Evolutionary conservation across 2,113 vertebrate genomes (phyloP).

Genomic region (Plectropomus leopardus): DNA sequence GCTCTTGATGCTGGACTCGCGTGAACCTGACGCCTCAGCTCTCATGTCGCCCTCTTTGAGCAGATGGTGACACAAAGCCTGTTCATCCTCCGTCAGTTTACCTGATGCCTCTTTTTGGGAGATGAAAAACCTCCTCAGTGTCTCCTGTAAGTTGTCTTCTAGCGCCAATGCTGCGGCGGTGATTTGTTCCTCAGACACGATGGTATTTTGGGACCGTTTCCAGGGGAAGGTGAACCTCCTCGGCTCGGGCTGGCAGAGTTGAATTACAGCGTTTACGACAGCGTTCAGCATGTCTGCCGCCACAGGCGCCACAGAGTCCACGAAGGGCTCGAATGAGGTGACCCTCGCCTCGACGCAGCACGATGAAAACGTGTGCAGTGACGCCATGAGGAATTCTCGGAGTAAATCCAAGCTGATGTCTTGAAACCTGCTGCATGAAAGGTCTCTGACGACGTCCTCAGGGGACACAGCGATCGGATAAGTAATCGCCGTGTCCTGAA

Average conservation of each 20-base stretch:
- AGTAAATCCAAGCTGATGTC: neutral
- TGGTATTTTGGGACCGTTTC: neutral
- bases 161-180: neutral
- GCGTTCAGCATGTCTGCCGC: neutral
- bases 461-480: neutral
- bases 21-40: too few species aligned
- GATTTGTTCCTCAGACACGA: neutral
- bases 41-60: too few species aligned
- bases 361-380: too few species aligned
- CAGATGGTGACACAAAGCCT: neutral
- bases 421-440: neutral
- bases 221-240: neutral
- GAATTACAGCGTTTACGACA: neutral
- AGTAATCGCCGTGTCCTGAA: neutral
- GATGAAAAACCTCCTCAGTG: neutral
- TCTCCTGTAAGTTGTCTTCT: neutral
- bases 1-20: neutral
- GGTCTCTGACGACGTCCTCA: neutral
- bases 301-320: neutral
- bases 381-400: neutral
- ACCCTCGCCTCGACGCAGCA: neutral
- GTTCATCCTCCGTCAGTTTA: neutral
- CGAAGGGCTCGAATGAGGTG: accelerated
- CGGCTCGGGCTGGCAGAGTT: neutral
- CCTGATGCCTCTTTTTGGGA: neutral